Evolutionary conservation across 2,113 vertebrate species (phyloP).

Genomic region (Penelope pileata): DNA sequence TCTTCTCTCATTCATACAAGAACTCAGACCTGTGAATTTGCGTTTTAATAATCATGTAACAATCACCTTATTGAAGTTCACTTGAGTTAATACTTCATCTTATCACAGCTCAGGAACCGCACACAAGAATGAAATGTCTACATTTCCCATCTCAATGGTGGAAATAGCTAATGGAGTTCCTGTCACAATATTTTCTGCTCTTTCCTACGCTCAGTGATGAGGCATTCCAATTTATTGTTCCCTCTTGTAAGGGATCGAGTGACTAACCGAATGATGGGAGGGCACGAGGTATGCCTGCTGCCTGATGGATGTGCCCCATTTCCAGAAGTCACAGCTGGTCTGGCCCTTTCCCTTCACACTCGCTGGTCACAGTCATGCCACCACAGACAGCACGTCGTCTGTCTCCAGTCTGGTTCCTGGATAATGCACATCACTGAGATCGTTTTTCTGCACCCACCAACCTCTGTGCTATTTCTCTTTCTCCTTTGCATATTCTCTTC

Average conservation of each 20-base stretch:
- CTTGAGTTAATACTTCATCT: neutral
- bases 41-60: neutral
- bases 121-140: neutral
- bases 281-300: neutral
- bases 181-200: neutral
- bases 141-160: neutral
- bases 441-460: neutral
- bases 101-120: neutral
- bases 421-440: neutral
- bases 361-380: neutral
- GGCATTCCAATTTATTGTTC: conserved; percentile 19
- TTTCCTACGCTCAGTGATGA: neutral
- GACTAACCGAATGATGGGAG: neutral
- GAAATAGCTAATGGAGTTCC: neutral
- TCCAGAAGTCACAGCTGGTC: neutral
- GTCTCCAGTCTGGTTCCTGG: neutral
- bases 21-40: neutral
- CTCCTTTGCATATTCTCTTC: neutral
- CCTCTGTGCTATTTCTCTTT: neutral
- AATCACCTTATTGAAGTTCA: neutral
- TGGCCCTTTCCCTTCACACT: neutral
- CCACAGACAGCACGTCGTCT: rapidly evolving
- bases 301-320: neutral
- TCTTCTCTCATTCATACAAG: neutral
- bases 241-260: neutral